Percentiles rank a stretch among this genome's conserved stretches.
These are phyloP conservation scores for Beroe ovata DNA, from an alignment of 37 sponge, comb jelly and placozoan species.

Conservation along the genomic window DNA sequence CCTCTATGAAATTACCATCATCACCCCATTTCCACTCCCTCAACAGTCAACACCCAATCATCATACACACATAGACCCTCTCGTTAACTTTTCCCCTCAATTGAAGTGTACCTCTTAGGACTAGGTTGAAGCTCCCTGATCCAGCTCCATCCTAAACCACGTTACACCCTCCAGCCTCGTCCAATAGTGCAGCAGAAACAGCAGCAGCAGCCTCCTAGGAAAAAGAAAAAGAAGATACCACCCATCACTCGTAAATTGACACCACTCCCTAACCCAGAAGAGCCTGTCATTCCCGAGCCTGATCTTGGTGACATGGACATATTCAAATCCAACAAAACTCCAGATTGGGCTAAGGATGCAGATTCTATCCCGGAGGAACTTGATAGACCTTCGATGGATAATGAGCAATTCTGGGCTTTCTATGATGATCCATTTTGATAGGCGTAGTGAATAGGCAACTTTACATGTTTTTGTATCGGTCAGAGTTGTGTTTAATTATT, in stretches of 20 bases:
- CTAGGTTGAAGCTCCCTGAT: background rate
- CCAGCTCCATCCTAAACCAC: background rate
- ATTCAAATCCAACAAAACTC: conserved; percentile 40
- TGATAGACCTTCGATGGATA: background rate
- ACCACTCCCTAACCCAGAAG: background rate
- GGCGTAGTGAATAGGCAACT: background rate
- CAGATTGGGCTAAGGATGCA: conserved; percentile 41
- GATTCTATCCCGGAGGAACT: conserved; percentile 53
- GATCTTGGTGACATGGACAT: conserved; percentile 53
- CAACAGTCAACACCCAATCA: no score
- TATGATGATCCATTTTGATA: conserved; percentile 55
- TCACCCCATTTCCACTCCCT: no score
- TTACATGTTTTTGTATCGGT: background rate
- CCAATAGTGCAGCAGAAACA: background rate
- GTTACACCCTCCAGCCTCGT: background rate
- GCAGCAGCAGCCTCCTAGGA: background rate
- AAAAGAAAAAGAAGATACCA: conserved; percentile 13
- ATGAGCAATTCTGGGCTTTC: conserved; percentile 48
- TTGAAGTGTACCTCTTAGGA: background rate
- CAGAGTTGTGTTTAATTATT: no score
- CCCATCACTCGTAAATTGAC: background rate
- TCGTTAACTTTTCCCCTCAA: background rate
- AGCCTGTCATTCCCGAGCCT: conserved; percentile 6
- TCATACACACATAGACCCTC: no score
- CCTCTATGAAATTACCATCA: no score